Base-by-base conservation (phyloP, 1,140 invertebrate genomes). In the Drosophila parvula region DNA sequence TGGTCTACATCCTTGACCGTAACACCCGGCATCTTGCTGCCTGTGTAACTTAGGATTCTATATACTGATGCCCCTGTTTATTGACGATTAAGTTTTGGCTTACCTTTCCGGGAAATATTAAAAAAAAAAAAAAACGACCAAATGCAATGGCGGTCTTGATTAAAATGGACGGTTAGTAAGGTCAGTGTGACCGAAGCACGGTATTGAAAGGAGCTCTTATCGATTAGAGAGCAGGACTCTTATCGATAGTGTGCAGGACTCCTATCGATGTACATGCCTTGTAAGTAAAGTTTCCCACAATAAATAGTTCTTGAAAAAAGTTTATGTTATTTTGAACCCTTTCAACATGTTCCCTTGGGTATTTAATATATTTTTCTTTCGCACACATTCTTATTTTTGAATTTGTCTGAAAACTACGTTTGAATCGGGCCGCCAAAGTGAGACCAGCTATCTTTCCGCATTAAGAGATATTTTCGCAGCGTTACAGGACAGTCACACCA, bases 1-100 rank as follows among this genome's bases (percentile, higher is more conserved):
- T 99, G 98, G 93, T 99, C 97, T 83, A 99, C 98, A 94, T 99
- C 99, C 92, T 99, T 99, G 38, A 99, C 95, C 41, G 96, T 97
- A 58, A 97, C 95, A 69, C 96, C 97, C 79, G 96, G 95, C 96
- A 96, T 97, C 95, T 96, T 48, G 22, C 38, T 30, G 1, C 0
- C 10, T 65, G 10, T 0, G 10, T 34, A 0, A n/a, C 5, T 58
- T 22, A 8, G 10, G 5, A 32, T 32, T 14, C 3, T 18, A 4
- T 30, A 1, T 12, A 18, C 12, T 56, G 41, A 32, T 22, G 8
- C 2, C 14, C 3, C 0, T 11, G 12, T 11, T 36, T 34, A 34
- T 34, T 16, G 10, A 4, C 7, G 47, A 67, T 67, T 48, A 22
- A 63, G 45, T n/a, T 28, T 30, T n/a, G 22, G 2, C 34, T 40